Conservation (phyloP, 2,113 vertebrate genomes). For the Chiloscyllium plagiosum region DNA sequence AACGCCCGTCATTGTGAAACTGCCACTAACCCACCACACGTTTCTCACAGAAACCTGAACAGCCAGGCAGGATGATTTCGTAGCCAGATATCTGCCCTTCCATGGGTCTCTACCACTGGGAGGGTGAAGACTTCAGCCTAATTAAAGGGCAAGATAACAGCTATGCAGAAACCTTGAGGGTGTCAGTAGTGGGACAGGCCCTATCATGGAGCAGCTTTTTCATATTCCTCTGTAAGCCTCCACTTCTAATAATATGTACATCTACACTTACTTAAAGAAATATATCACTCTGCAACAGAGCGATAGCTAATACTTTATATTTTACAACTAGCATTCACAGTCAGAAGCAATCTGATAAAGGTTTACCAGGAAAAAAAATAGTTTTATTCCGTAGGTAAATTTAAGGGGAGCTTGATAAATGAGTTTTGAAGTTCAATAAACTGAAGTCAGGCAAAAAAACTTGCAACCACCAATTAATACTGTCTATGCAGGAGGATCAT, state of each 20-base stretch:
- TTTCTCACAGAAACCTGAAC: background rate
- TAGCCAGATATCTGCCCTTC: background rate
- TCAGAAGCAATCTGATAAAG: background rate
- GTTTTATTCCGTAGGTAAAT: background rate
- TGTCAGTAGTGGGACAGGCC: background rate
- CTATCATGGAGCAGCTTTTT: background rate
- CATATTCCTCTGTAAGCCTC: background rate
- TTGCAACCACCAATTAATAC: background rate
- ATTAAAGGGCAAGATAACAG: background rate
- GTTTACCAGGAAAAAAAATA: background rate
- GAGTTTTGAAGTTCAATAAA: background rate
- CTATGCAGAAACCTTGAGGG: too few relatives aligned
- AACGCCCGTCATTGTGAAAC: background rate
- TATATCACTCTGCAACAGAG: background rate
- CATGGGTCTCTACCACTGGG: background rate
- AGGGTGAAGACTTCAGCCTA: background rate
- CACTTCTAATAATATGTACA: background rate
- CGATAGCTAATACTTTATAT: background rate
- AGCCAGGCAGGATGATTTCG: background rate
- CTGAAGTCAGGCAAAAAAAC: background rate
- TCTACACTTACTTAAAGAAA: background rate
- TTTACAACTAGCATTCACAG: conserved; percentile 8
- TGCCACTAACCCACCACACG: background rate
- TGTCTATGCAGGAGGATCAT: background rate
- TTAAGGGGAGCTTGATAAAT: background rate